Evolutionary conservation across 2,888 invertebrate genomes (phyloP), one percentile per base, ranked within the genome.

Genomic region (Sminthurinus aureus): DNA sequence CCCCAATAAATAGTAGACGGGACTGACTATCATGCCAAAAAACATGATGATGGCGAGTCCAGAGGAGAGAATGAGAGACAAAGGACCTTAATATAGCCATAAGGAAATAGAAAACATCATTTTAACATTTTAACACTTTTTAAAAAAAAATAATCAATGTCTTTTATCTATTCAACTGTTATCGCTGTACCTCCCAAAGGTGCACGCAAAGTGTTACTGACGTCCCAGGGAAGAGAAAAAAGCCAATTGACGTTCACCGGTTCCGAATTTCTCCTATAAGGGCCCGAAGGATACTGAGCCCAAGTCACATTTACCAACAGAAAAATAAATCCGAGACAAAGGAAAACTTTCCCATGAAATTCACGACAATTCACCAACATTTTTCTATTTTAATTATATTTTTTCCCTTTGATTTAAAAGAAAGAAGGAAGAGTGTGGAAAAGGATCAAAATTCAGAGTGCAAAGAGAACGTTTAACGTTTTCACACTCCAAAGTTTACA

Each of bases 1-100:
- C 13, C 82, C 82, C 22, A 82, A 24, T 12, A 82, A 22, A 67
- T 82, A 82, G 38, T 76, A 82, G 18, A 82, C 76, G 9, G 82
- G 82, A 67, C 76, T 76, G n/a, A 82, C 82, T 0, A 76, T 76
- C 82, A 82, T 38, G 0, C 82, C 82, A 50, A 82, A 82, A 67
- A 82, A 82, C 82, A 82, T 82, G 13, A 75, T 66, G 15, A 82
- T 13, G 67, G 82, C 50, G 18, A 82, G 20, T 12, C 82, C 24
- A n/a, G 82, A 52, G 4, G 75, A 50, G 12, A 82, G 76, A 12
- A 82, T 76, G 18, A 82, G 22, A 26, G 76, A 76, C 20, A 76
- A 13, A 13, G 82, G 82, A 0, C 58, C 82, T 82, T 38, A 38
- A 73, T 6, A 73, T 73, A 15, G 6, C 13, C 8, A 20, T 73